Evolutionary conservation across 2,888 invertebrate genomes (phyloP), one percentile per base, ranked within the genome.

Genomic region (Neocrepidodera transversa): DNA sequence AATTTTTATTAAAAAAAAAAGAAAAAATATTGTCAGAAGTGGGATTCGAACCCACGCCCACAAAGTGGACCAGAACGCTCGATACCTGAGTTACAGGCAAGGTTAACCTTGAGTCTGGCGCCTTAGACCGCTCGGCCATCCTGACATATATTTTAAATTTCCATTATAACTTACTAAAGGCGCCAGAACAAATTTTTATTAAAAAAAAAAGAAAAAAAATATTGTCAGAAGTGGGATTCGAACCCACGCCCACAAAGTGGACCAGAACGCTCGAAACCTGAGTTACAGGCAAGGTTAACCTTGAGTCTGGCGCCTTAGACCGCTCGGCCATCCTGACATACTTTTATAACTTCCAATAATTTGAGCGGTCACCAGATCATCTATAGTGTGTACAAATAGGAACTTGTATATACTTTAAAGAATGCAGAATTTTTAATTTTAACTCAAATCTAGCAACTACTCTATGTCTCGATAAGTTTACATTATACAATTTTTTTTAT

Each of bases 71-170:
- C 77, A 78, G 77, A 78, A 78, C 69, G 75, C 78, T 76, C 78
- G 56, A 50, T 65, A n/a, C 38, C 17, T n/a, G 1, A 32, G 2
- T 13, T 8, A 13, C 49, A 49, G 72, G 72, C 73, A 74, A 74
- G 74, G 68, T 45, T 50, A 68, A 74, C 73, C 76, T 76, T 76
- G 76, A 75, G 76, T 75, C 75, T 75, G 75, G 84, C 91, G 91
- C 91, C 91, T 91, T 91, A 90, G 91, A 91, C 91, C 91, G 88
- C 90, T 91, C 89, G 89, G 89, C 89, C 89, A 89, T 89, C 88
- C 88, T 90, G 88, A 90, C 89, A 68, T 67, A 50, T 35, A n/a
- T n/a, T n/a, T n/a, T n/a, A n/a, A n/a, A n/a, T n/a, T n/a, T n/a
- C n/a, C n/a, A n/a, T n/a, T n/a, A n/a, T n/a, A n/a, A n/a, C n/a